Evolutionary conservation across 1,140 invertebrate genomes (phyloP), one percentile per base, ranked within the genome.

Genomic region (Bombus impatiens): DNA sequence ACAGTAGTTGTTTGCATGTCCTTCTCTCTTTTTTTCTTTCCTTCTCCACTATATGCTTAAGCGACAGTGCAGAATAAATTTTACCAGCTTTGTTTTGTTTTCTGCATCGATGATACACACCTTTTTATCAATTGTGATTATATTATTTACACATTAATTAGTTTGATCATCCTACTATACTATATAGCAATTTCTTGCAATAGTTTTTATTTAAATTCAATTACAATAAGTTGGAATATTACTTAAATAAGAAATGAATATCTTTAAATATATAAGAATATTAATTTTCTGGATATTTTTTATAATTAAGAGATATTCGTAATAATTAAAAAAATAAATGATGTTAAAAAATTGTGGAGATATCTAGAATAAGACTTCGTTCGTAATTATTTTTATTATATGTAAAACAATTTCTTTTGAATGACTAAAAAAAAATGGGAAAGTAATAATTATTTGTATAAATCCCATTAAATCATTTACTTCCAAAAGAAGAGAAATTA

Each of bases 1-100:
- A 28, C 84, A 81, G 37, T 57, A 81, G 67, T 76, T 59, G 67
- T 84, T 77, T 88, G 90, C 90, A 88, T 91, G 82, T 83, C 1
- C 28, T n/a, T 42, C 1, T 62, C 10, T 13, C 12, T 62, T 10
- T 13, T n/a, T 62, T n/a, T n/a, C 12, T n/a, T 28, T 78, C 68
- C 40, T 65, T 42, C n/a, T 86, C 35, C 65, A 59, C n/a, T 71
- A 86, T 65, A 37, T 4, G 35, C 35, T 83, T 77, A 72, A 32
- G 62, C 25, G 10, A 83, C 28, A 72, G 25, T 79, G 25, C 35
- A 72, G 40, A 74, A 79, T 37, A 44, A 88, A 28, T 80, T 65
- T 65, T 53, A n/a, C 25, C 25, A 70, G 44, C 44, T 86, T 25
- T 0, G 8, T 81, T 83, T 32, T 44, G 65, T 80, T 80, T 68